Evolutionary conservation across 2,888 invertebrate species (phyloP).

Genomic region (Catocala nupta): DNA sequence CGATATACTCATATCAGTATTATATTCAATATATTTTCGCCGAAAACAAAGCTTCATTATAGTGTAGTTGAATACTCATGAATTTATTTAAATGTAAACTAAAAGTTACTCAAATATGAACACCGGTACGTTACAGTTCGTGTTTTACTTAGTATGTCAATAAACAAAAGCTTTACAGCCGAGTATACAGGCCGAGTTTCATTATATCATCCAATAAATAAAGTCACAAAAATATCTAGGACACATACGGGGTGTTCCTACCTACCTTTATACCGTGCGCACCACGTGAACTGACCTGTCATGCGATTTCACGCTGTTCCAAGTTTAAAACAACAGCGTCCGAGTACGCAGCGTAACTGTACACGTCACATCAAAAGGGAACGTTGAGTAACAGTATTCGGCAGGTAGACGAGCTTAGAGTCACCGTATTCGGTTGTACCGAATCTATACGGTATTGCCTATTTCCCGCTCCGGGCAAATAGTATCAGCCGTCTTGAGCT

Average conservation of each 20-base stretch:
- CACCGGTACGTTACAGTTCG: too few species aligned
- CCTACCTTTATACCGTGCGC: constrained; percentile 48
- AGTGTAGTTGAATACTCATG: too few species aligned
- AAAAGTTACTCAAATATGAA: too few species aligned
- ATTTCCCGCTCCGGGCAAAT: constrained; percentile 7
- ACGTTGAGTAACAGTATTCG: constrained; percentile 35
- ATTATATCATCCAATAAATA: constrained; percentile 21
- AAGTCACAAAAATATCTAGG: constrained; percentile 33
- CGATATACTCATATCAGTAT: too few species aligned
- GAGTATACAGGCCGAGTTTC: constrained; percentile 1
- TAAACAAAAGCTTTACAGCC: background rate
- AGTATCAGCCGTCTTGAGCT: constrained; percentile 4
- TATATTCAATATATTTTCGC: too few species aligned
- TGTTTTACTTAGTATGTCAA: background rate
- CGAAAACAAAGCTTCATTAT: too few species aligned
- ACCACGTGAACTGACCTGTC: constrained; percentile 77
- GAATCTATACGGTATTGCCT: background rate
- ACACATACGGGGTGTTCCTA: constrained; percentile 19
- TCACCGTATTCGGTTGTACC: background rate
- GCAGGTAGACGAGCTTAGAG: constrained; percentile 16
- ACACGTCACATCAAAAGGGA: constrained; percentile 59
- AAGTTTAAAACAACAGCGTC: constrained; percentile 68
- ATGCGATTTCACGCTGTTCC: constrained; percentile 77
- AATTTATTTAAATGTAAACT: too few species aligned
- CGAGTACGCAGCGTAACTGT: constrained; percentile 40